These are phyloP conservation scores for Philhelius pedissequus DNA, from an alignment of 2,888 invertebrate genomes.

Conservation along the genomic window DNA sequence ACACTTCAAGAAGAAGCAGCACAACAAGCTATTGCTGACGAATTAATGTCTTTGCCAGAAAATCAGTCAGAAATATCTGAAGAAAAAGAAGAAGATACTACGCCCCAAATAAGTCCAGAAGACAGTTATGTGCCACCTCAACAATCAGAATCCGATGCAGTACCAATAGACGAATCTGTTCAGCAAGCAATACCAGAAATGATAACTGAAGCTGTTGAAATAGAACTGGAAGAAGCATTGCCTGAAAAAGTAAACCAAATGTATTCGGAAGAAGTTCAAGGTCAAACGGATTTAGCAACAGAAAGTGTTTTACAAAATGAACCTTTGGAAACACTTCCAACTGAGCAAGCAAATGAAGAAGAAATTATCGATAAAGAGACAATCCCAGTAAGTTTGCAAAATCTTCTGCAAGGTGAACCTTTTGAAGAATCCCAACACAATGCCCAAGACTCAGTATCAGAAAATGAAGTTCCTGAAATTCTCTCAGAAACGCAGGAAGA, in stretches of 20 bases:
- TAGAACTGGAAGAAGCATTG: slow-evolving; percentile 27
- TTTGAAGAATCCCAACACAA: background rate
- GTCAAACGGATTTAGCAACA: slow-evolving; percentile 10
- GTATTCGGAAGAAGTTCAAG: slow-evolving; percentile 66
- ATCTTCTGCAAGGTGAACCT: background rate
- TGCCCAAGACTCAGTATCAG: background rate
- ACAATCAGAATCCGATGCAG: background rate
- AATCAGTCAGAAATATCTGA: background rate
- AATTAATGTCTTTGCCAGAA: background rate
- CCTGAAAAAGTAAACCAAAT: slow-evolving; percentile 34
- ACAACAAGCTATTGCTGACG: background rate
- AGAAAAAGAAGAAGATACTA: background rate
- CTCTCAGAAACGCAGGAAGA: background rate
- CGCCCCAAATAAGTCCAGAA: background rate
- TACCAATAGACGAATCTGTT: background rate
- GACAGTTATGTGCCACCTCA: background rate
- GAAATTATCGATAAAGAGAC: background rate
- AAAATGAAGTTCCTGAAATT: background rate
- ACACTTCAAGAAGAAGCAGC: background rate
- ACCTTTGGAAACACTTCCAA: background rate
- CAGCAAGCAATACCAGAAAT: background rate
- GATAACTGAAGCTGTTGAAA: slow-evolving; percentile 34
- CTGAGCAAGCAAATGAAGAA: slow-evolving; percentile 30
- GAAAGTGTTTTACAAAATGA: slow-evolving; percentile 68
- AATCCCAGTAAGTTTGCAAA: slow-evolving; percentile 10